Percentiles rank a stretch among this genome's conserved stretches.
phyloP scores from a whole-genome alignment of 1,140 invertebrate genomes.

The Ceratina australensis region DNA sequence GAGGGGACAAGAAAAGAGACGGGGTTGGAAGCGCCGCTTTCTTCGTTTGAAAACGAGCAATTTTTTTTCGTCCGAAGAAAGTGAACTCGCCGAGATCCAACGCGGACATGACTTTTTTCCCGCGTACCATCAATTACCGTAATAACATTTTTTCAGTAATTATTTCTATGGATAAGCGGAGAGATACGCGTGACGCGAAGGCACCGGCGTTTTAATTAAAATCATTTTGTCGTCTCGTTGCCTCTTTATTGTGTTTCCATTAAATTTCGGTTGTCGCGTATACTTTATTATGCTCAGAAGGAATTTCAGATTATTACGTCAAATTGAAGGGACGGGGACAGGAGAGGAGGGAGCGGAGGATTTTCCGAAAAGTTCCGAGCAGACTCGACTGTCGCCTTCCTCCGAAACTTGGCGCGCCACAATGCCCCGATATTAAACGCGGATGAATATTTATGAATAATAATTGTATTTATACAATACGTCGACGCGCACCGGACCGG shows the following conservation, averaged over 20 bases:
- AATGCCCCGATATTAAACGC: conserved; percentile 69
- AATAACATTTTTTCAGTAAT: neutral
- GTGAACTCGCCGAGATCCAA: conserved; percentile 5
- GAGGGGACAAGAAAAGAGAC: conserved; percentile 18
- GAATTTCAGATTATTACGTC: conserved; percentile 57
- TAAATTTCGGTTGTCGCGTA: conserved; percentile 32
- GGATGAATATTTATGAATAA: conserved; percentile 77
- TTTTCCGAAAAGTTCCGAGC: conserved; percentile 57
- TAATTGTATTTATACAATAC: conserved; percentile 72
- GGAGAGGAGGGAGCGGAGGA: conserved; percentile 33
- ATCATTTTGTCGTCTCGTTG: conserved; percentile 9
- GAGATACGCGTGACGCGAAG: neutral
- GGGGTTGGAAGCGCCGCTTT: conserved; percentile 45
- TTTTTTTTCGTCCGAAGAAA: conserved; percentile 32
- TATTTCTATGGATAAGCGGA: neutral
- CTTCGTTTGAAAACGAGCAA: conserved; percentile 51
- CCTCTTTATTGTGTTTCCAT: conserved; percentile 44
- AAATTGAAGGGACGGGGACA: conserved; percentile 38
- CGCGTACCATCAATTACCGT: conserved; percentile 30
- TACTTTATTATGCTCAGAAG: conserved; percentile 40
- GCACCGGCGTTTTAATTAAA: conserved; percentile 13
- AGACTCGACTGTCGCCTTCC: conserved; percentile 52
- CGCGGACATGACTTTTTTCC: neutral
- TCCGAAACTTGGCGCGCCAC: conserved; percentile 51
- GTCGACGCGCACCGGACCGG: conserved; percentile 50